Evolutionary conservation across 2,113 vertebrate species (phyloP).

Genomic region (Rhegmatorhina hoffmannsi): DNA sequence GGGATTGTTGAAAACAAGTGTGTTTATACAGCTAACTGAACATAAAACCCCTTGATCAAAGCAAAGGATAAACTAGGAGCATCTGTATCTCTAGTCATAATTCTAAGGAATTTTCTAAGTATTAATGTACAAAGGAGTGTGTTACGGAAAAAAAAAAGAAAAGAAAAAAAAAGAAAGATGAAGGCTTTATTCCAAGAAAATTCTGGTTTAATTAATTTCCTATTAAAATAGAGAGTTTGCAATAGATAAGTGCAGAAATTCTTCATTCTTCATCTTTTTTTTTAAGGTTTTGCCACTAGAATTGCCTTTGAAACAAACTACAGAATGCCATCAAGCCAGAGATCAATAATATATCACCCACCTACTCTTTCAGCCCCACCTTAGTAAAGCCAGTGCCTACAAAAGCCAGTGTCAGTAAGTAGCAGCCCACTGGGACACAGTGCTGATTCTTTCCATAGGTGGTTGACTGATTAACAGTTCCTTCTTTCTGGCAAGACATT

Average conservation of each 20-base stretch:
- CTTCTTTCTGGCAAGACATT: slow-evolving; percentile 5
- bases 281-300: not conserved
- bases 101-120: not conserved
- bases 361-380: not conserved
- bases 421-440: not conserved
- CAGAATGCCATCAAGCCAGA: not conserved
- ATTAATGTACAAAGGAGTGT: not conserved
- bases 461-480: not conserved
- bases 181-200: not conserved
- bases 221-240: not conserved
- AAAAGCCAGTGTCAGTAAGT: not conserved
- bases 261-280: not conserved
- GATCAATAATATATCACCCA: not conserved
- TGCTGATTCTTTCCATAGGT: not conserved
- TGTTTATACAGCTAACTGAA: not conserved
- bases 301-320: not conserved
- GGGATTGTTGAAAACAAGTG: not conserved
- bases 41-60: not conserved
- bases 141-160: not conserved
- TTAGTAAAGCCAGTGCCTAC: not conserved
- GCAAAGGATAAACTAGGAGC: not conserved
- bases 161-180: not conserved
- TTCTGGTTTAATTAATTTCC: not conserved
- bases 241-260: not conserved
- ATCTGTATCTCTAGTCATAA: not conserved